phyloP scores from a whole-genome alignment of 2,888 invertebrate genomes.

The Eristalinus sepulchralis region DNA sequence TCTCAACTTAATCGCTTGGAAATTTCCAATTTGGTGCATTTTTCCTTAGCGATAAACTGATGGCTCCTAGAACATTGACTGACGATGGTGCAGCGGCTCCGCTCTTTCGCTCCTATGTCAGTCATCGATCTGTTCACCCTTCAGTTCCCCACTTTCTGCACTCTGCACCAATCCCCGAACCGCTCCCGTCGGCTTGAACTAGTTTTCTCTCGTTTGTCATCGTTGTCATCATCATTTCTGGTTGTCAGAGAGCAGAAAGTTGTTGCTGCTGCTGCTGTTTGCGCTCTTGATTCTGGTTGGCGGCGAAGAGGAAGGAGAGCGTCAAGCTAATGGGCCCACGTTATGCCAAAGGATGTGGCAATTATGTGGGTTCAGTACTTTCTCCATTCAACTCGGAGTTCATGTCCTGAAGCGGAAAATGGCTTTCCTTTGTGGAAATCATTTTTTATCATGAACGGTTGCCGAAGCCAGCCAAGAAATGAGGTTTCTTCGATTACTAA shows the following conservation, averaged over 20 bases:
- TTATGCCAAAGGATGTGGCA: constrained; percentile 69
- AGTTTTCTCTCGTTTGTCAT: constrained; percentile 69
- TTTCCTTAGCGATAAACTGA: constrained; percentile 23
- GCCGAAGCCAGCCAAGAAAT: constrained; percentile 55
- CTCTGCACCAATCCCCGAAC: background rate
- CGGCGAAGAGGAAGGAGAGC: constrained; percentile 25
- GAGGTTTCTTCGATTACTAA: constrained; percentile 65
- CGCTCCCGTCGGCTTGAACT: constrained; percentile 25
- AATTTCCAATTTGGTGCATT: constrained; percentile 68
- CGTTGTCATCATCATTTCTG: constrained; percentile 66
- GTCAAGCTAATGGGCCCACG: constrained; percentile 64
- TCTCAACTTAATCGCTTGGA: constrained; percentile 66
- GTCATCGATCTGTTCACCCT: constrained; percentile 38
- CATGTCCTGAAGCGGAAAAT: constrained; percentile 58
- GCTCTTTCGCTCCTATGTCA: constrained; percentile 10
- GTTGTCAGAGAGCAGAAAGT: constrained; percentile 46
- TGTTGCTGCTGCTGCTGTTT: constrained; percentile 35
- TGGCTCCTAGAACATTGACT: constrained; percentile 31
- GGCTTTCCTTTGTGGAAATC: constrained; percentile 59
- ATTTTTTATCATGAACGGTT: constrained; percentile 63
- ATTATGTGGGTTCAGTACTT: constrained; percentile 65
- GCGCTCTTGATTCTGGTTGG: background rate
- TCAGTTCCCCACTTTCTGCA: background rate
- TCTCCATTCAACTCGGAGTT: constrained; percentile 41
- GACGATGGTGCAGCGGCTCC: constrained; percentile 21